Conservation (phyloP, 2,113 vertebrate genomes). For the Sorex fumeus region DNA sequence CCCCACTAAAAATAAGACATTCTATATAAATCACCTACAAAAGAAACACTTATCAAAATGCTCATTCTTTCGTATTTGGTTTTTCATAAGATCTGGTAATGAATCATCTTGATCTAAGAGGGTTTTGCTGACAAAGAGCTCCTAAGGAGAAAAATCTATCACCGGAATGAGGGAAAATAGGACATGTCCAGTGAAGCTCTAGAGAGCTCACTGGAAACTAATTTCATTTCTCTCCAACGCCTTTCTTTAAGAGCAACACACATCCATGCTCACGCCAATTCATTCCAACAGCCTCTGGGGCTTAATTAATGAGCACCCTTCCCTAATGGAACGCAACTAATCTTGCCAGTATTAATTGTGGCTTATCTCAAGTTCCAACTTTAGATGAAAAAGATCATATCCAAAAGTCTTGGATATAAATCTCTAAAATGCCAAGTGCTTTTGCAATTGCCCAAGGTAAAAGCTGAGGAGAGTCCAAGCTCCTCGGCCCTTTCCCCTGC, state of each 20-base stretch:
- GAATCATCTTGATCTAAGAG: constrained; percentile 40
- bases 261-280: neutral
- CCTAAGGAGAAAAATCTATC: constrained; percentile 57
- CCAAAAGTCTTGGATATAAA: constrained; percentile 14
- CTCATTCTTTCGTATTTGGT: neutral
- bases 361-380: constrained; percentile 49
- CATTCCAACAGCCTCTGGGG: neutral
- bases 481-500: neutral
- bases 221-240: neutral
- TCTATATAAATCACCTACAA: neutral
- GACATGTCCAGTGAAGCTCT: neutral
- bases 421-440: neutral
- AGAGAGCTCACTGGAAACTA: neutral
- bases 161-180: neutral
- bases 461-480: neutral
- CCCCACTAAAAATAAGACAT: neutral
- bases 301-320: neutral
- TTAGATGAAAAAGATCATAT: constrained; percentile 18
- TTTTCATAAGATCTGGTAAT: constrained; percentile 17
- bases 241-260: neutral
- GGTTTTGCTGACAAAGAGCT: constrained; percentile 49
- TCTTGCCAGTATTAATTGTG: constrained; percentile 38
- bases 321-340: constrained; percentile 45
- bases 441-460: neutral
- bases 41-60: constrained; percentile 4